Conservation (phyloP, 2,888 invertebrate genomes). For the Griposia aprilina region DNA sequence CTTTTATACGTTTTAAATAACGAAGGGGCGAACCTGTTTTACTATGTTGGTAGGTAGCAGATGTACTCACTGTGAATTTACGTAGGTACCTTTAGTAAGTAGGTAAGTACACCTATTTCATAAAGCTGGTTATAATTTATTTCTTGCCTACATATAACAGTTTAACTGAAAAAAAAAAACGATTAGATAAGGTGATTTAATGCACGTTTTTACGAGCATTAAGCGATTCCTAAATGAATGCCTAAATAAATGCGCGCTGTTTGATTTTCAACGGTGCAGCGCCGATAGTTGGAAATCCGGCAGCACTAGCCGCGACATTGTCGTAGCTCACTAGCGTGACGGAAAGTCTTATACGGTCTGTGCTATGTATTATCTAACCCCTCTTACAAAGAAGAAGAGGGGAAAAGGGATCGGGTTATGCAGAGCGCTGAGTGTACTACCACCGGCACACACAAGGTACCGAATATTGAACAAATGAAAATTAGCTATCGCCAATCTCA, state of each 20-base stretch:
- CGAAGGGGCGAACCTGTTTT: conserved; percentile 6
- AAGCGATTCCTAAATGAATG: background rate
- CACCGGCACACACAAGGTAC: too few species aligned
- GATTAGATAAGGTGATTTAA: background rate
- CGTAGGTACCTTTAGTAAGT: background rate
- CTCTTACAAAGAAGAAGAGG: too few species aligned
- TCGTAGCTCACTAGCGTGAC: too few species aligned
- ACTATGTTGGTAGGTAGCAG: background rate
- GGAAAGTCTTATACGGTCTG: too few species aligned
- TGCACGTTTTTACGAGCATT: background rate
- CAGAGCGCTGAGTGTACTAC: too few species aligned
- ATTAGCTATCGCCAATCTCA: too few species aligned
- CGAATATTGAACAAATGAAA: too few species aligned
- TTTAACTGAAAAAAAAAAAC: background rate
- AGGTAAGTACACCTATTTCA: background rate
- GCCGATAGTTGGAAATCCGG: background rate
- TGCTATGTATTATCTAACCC: too few species aligned
- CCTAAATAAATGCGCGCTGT: background rate
- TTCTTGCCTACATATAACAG: background rate
- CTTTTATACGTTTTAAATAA: conserved; percentile 21
- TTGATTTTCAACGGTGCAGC: background rate
- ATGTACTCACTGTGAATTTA: background rate
- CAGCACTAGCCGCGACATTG: too few species aligned
- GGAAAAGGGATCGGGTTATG: too few species aligned
- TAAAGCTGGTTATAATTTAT: background rate